Evolutionary conservation across 2,888 invertebrate species (phyloP).

Genomic region (Choristoneura rosaceana): DNA sequence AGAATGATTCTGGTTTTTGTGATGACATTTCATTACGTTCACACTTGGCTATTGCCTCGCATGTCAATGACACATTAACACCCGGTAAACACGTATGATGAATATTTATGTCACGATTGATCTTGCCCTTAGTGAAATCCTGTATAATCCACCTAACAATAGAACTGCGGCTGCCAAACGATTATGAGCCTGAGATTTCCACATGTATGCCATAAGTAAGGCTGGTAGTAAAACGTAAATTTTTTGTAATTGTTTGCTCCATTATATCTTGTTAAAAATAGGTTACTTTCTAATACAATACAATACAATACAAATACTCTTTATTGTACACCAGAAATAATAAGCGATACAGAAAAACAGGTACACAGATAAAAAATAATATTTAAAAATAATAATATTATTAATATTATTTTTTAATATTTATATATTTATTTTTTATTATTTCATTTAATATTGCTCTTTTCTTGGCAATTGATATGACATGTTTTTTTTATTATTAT

Average conservation of each 20-base stretch:
- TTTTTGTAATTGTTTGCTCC: background rate
- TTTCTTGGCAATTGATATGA: background rate
- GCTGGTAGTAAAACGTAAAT: background rate
- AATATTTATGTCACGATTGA: constrained; percentile 59
- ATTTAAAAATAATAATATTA: no score
- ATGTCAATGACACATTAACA: constrained; percentile 47
- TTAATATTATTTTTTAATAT: no score
- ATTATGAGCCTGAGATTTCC: constrained; percentile 14
- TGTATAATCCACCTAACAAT: constrained; percentile 41
- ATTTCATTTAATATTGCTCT: no score
- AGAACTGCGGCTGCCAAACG: constrained; percentile 37
- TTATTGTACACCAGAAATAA: no score
- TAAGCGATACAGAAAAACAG: no score
- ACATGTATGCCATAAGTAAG: constrained; percentile 16
- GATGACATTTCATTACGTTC: background rate
- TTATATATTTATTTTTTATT: no score
- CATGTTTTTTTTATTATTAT: no score
- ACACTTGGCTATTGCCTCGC: constrained; percentile 17
- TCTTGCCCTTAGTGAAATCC: constrained; percentile 52
- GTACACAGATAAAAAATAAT: no score
- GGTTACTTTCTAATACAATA: background rate
- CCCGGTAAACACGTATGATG: constrained; percentile 52
- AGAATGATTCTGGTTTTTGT: background rate
- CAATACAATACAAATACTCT: no score
- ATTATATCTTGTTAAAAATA: background rate